A percentile compares a stretch with the other conserved stretches of the same genome.
phyloP scores from a whole-genome alignment of 2,888 invertebrate genomes.

The Drosophila subsilvestris region DNA sequence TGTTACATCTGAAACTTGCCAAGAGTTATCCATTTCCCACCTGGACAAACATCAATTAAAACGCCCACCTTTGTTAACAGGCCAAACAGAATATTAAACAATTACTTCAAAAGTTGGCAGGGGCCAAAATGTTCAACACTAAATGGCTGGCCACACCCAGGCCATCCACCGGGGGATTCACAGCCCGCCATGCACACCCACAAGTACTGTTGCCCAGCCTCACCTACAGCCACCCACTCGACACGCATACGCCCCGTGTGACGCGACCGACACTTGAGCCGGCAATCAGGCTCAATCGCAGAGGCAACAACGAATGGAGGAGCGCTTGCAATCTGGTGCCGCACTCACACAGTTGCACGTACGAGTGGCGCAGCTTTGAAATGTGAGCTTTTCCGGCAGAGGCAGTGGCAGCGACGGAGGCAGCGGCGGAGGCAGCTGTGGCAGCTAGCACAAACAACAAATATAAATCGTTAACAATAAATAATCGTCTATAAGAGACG shows the following conservation, averaged over 20 bases:
- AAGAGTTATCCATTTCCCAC: not conserved
- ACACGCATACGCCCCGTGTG: constrained; percentile 60
- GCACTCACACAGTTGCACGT: constrained; percentile 70
- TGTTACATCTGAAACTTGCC: not conserved
- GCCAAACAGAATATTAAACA: not conserved
- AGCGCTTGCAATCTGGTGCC: constrained; percentile 68
- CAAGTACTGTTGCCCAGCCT: not conserved
- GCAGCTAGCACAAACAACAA: constrained; percentile 44
- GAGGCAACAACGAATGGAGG: constrained; percentile 49
- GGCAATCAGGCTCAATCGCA: constrained; percentile 76
- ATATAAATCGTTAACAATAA: constrained; percentile 80
- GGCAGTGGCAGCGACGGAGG: constrained; percentile 16
- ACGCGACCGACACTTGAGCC: constrained; percentile 73
- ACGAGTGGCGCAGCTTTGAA: constrained; percentile 58
- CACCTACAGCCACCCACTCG: constrained; percentile 12
- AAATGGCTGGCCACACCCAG: not conserved
- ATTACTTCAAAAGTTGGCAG: not conserved
- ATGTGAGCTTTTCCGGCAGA: constrained; percentile 58
- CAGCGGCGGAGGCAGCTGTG: constrained; percentile 3
- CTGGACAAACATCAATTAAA: not conserved
- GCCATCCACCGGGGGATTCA: not conserved
- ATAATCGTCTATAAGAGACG: constrained; percentile 71
- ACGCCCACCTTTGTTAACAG: not conserved
- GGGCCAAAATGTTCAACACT: not conserved
- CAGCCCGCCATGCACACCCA: not conserved